Percentiles rank a stretch among this genome's conserved stretches.
phyloP scores from a whole-genome alignment of 2,113 vertebrate genomes.

The Peucedramus taeniatus region DNA sequence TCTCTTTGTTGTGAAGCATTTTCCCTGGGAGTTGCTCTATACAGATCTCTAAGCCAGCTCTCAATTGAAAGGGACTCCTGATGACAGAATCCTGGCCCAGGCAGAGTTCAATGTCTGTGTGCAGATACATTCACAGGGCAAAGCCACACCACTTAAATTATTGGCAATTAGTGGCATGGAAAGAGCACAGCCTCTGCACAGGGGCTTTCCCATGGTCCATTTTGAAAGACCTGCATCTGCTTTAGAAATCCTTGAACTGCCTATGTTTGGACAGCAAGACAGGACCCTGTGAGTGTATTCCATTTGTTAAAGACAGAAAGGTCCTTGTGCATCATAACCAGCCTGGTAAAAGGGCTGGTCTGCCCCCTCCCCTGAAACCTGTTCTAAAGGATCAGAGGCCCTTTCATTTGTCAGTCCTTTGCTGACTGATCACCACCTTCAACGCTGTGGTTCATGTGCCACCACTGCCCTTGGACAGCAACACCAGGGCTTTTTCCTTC shows the following conservation, averaged over 20 bases:
- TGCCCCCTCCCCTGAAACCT: background rate
- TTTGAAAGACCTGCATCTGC: background rate
- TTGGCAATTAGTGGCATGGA: background rate
- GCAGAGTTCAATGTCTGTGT: background rate
- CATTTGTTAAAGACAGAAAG: background rate
- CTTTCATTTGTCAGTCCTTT: background rate
- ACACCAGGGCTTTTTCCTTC: background rate
- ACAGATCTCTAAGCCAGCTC: background rate
- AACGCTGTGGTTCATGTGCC: background rate
- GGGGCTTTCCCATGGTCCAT: background rate
- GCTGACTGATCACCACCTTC: background rate
- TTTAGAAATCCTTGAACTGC: background rate
- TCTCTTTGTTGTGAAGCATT: background rate
- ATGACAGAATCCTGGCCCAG: background rate
- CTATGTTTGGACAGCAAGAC: background rate
- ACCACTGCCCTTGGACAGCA: background rate
- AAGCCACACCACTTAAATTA: background rate
- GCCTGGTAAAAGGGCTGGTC: background rate
- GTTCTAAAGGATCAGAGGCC: background rate
- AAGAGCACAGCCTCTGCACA: background rate
- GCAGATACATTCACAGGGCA: background rate
- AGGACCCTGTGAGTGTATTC: background rate
- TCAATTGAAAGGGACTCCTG: background rate
- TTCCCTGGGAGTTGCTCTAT: background rate
- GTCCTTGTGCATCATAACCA: background rate